A percentile compares a stretch with the other conserved stretches of the same genome.
Conservation (phyloP, 2,113 vertebrate genomes). For the Leptocoma aspasia region DNA sequence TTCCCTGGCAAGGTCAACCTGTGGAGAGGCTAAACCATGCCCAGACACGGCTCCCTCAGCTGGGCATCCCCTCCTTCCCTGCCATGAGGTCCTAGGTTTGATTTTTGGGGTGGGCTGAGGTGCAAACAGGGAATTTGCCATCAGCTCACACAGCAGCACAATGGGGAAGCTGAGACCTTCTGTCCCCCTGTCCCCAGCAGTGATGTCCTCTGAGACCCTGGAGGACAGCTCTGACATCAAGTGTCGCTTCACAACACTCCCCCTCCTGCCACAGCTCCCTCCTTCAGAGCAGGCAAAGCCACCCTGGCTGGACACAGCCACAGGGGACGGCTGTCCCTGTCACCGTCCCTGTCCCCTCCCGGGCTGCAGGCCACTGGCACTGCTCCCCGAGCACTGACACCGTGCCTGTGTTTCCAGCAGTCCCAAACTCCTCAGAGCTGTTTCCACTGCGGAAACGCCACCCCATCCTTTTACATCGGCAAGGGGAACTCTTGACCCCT, state of each 20-base stretch:
- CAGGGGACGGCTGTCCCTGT: not conserved
- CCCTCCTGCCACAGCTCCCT: not conserved
- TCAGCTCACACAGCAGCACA: not conserved
- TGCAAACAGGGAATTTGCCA: not conserved
- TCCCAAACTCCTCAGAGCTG: not conserved
- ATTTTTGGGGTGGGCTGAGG: not conserved
- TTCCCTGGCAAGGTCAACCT: not conserved
- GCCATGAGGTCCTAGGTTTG: not conserved
- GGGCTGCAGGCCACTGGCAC: not conserved
- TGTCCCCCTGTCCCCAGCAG: not conserved
- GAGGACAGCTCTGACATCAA: not conserved
- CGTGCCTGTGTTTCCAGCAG: fast-evolving
- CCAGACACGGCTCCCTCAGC: fast-evolving
- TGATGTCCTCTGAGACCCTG: not conserved
- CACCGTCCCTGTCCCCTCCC: not conserved
- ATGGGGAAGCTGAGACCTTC: fast-evolving
- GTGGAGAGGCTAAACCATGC: not conserved
- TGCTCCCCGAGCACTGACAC: not conserved
- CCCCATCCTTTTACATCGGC: conserved; percentile 26
- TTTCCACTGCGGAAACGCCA: conserved; percentile 41
- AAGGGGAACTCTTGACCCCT: not conserved
- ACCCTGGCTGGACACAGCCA: fast-evolving
- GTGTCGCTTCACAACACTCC: not conserved
- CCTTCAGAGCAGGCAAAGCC: not conserved
- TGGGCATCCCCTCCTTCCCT: not conserved